These are phyloP conservation scores for Epizoanthus ramosus DNA, from an alignment of 92 coral and sea anemone genomes.

Conservation along the genomic window DNA sequence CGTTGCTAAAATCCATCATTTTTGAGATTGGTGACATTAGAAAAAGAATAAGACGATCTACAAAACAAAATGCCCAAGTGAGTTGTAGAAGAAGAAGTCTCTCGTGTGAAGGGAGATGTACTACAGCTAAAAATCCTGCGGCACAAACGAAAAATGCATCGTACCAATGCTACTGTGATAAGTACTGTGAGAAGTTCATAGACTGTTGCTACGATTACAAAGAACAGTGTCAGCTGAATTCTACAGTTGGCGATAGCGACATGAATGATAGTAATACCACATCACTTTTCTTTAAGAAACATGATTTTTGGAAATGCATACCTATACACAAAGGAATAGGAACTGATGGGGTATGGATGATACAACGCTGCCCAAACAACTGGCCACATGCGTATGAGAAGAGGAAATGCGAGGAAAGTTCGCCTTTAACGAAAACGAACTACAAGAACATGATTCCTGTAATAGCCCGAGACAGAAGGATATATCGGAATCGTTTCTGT, in stretches of 20 bases:
- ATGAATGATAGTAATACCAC: too few relatives aligned
- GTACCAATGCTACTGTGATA: neutral
- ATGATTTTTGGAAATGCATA: neutral
- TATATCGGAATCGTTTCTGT: constrained; percentile 48
- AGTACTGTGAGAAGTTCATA: neutral
- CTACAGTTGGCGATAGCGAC: too few relatives aligned
- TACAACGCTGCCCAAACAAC: neutral
- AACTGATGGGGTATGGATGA: neutral
- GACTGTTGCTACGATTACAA: constrained; percentile 8
- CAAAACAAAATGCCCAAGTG: too few relatives aligned
- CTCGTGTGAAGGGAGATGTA: too few relatives aligned
- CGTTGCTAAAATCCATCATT: too few relatives aligned
- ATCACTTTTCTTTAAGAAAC: neutral
- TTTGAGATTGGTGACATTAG: too few relatives aligned
- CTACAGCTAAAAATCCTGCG: too few relatives aligned
- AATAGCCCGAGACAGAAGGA: constrained; percentile 26
- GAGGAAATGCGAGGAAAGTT: too few relatives aligned
- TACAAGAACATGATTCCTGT: constrained; percentile 37
- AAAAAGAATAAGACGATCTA: too few relatives aligned
- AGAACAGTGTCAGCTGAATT: neutral
- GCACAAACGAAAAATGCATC: too few relatives aligned
- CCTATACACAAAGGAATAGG: neutral
- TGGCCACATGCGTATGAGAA: too few relatives aligned
- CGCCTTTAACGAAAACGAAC: neutral
- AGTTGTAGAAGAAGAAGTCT: too few relatives aligned